phyloP scores from a whole-genome alignment of 2,888 invertebrate genomes.

The Hirtodrosophila histrioides region DNA sequence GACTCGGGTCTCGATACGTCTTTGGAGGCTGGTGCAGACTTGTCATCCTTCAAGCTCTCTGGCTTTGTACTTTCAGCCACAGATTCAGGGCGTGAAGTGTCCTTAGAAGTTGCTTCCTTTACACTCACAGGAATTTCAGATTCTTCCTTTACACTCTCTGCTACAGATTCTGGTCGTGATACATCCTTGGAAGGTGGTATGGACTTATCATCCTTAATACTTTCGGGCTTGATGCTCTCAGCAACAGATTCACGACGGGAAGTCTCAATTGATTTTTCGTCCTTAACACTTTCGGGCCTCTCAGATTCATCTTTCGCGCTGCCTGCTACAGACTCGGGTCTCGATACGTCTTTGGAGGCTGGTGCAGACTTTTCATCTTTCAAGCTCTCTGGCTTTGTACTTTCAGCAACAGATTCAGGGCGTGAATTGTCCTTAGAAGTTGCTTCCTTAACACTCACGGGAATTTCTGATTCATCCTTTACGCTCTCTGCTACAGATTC shows the following conservation, averaged over 20 bases:
- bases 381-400: not conserved
- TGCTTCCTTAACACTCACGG: conserved; percentile 13
- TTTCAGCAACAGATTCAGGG: conserved; percentile 1
- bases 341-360: conserved; percentile 1
- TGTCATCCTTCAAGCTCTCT: conserved; percentile 4
- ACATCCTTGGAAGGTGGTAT: conserved; percentile 9
- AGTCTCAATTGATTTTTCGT: conserved; percentile 30
- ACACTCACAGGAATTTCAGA: not conserved
- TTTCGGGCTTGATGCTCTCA: conserved; percentile 29
- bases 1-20: conserved; percentile 33
- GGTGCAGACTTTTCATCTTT: conserved; percentile 23
- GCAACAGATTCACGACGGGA: conserved; percentile 38
- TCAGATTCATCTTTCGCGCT: conserved; percentile 19
- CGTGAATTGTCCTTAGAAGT: not conserved
- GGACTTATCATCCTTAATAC: conserved; percentile 17
- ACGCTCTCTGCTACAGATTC: too few relatives aligned
- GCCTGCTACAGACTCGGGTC: conserved; percentile 2
- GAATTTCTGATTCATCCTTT: too few relatives aligned
- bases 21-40: conserved; percentile 21
- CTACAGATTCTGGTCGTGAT: conserved; percentile 74
- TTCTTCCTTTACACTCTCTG: conserved; percentile 5
- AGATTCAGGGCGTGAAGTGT: conserved; percentile 73
- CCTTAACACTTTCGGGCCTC: conserved; percentile 19
- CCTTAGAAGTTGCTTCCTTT: conserved; percentile 6
- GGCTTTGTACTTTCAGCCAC: conserved; percentile 19